Percentiles rank a stretch among this genome's conserved stretches.
These are phyloP conservation scores for Littorina saxatilis DNA, from an alignment of 1,140 invertebrate genomes.

Conservation along the genomic window DNA sequence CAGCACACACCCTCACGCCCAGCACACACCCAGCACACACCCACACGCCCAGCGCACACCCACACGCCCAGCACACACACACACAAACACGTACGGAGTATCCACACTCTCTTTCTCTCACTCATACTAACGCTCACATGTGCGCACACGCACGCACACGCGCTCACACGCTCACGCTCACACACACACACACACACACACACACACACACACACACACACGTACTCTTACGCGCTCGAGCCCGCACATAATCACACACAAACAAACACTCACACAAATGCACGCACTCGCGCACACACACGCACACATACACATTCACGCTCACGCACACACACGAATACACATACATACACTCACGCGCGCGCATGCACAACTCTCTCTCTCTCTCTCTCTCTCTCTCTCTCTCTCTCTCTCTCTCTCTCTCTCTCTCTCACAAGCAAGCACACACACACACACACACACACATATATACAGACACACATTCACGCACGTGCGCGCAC, in stretches of 20 bases:
- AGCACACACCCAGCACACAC: not conserved
- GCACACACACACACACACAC: no score
- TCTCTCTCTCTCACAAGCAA: constrained; percentile 18
- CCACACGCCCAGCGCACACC: not conserved
- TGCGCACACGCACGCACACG: not conserved
- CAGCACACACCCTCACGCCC: not conserved
- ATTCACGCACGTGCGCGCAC: not conserved
- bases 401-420: not conserved
- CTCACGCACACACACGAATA: no score
- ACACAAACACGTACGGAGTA: no score
- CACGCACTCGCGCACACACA: not conserved
- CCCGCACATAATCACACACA: not conserved
- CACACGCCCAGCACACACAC: not conserved
- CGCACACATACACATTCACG: not conserved
- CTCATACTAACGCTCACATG: not conserved
- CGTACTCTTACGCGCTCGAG: not conserved
- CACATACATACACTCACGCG: not conserved
- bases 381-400: not conserved
- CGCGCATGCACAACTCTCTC: no score
- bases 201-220: constrained; percentile 9
- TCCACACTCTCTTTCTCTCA: not conserved
- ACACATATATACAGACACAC: not conserved
- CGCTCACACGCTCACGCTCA: not conserved
- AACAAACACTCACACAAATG: constrained; percentile 8
- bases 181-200: constrained; percentile 14